These are phyloP conservation scores for Spinus olivaceus DNA, from an alignment of 2,797 vertebrate species.

Conservation along the genomic window DNA sequence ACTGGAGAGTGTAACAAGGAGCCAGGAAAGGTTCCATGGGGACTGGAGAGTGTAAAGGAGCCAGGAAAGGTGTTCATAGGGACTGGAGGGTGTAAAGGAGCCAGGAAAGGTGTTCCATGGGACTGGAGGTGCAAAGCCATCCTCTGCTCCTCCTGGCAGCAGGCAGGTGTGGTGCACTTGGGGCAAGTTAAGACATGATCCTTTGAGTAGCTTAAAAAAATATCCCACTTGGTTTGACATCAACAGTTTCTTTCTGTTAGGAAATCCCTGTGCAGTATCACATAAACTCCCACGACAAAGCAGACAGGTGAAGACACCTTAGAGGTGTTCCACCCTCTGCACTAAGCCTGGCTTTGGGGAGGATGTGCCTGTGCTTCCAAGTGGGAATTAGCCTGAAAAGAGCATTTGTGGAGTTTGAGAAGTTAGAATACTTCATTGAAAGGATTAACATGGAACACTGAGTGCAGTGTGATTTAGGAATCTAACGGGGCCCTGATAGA, in stretches of 20 bases:
- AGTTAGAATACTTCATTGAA: neutral
- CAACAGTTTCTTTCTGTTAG: conserved; percentile 56
- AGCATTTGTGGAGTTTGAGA: neutral
- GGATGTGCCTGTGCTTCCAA: neutral
- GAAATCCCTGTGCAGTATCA: conserved; percentile 65
- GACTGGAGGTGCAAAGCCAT: neutral
- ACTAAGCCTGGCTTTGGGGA: neutral
- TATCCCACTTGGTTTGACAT: conserved; percentile 42
- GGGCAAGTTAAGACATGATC: conserved; percentile 48
- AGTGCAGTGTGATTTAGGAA: neutral
- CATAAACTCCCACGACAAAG: conserved; percentile 48
- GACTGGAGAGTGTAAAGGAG: neutral
- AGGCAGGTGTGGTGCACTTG: conserved; percentile 28
- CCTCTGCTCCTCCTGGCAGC: conserved; percentile 8
- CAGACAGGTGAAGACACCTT: conserved; percentile 33
- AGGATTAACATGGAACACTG: neutral
- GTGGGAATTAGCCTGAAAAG: neutral
- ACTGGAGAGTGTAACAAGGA: neutral
- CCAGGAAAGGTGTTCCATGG: too few species aligned
- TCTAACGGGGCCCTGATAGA: neutral
- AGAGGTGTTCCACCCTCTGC: neutral
- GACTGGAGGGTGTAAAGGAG: neutral
- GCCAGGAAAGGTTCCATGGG: too few species aligned
- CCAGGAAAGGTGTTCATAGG: neutral
- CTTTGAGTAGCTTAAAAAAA: conserved; percentile 9